Conservation (phyloP, 1,140 invertebrate species). For the Ceratitis capitata region DNA sequence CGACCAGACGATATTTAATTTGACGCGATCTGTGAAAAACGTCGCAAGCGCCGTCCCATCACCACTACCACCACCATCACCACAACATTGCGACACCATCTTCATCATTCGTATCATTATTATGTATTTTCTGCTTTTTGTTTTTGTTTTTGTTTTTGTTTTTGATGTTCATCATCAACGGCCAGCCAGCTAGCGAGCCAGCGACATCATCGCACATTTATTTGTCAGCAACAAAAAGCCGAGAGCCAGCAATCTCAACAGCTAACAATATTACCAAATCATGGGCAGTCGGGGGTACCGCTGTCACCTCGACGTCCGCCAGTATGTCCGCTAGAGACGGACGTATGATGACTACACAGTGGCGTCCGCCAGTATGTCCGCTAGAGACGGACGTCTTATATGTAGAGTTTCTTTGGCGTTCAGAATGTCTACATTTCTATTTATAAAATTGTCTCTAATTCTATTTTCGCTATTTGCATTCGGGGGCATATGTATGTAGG, state of each 20-base stretch:
- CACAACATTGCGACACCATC: constrained; percentile 38
- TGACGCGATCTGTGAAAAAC: constrained; percentile 40
- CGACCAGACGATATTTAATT: constrained; percentile 45
- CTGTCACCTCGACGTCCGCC: not conserved
- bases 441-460: constrained; percentile 38
- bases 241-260: not conserved
- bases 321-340: not conserved
- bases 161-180: too few relatives aligned
- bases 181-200: too few relatives aligned
- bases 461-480: constrained; percentile 36
- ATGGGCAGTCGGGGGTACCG: not conserved
- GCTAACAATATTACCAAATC: not conserved
- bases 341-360: too few relatives aligned
- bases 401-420: not conserved
- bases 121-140: constrained; percentile 34
- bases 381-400: not conserved
- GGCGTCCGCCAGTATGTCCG: not conserved
- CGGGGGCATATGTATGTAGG: too few relatives aligned
- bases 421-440: constrained; percentile 10
- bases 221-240: not conserved
- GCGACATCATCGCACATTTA: constrained; percentile 29
- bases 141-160: too few relatives aligned
- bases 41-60: not conserved
- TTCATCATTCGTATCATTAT: constrained; percentile 28
- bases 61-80: too few relatives aligned